phyloP scores from a whole-genome alignment of 1,140 invertebrate genomes.

The Solen grandis region DNA sequence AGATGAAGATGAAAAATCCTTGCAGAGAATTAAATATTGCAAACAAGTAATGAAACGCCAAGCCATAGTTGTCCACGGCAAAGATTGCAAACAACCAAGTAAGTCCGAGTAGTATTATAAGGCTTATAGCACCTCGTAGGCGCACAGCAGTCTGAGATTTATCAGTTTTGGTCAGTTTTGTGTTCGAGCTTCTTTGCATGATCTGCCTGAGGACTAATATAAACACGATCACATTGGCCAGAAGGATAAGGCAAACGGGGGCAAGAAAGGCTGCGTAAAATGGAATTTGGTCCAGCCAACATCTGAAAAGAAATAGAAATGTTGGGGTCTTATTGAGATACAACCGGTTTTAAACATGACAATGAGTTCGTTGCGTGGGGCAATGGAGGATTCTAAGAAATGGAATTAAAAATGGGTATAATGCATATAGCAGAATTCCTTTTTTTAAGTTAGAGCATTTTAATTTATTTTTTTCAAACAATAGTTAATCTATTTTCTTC shows the following conservation, averaged over 20 bases:
- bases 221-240: conserved; percentile 82
- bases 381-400: too few species aligned
- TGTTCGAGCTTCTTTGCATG: conserved; percentile 47
- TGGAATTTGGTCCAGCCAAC: conserved; percentile 76
- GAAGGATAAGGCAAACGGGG: conserved; percentile 81
- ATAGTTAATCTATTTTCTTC: too few species aligned
- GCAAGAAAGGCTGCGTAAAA: conserved; percentile 81
- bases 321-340: too few species aligned
- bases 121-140: conserved; percentile 81
- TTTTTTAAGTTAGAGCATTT: too few species aligned
- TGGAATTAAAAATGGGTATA: too few species aligned
- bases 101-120: conserved; percentile 83
- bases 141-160: conserved; percentile 70
- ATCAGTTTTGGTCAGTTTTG: conserved; percentile 70
- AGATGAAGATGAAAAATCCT: conserved; percentile 83
- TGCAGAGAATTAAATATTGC: conserved; percentile 82
- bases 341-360: too few species aligned
- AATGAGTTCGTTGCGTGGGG: too few species aligned
- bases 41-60: conserved; percentile 83
- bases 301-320: conserved; percentile 71
- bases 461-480: too few species aligned
- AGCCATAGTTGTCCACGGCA: conserved; percentile 79
- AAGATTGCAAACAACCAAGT: conserved; percentile 83
- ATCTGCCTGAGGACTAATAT: conserved; percentile 79
- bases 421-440: too few species aligned